Conservation (phyloP, 2,113 vertebrate species). For the Phoxinus phoxinus region DNA sequence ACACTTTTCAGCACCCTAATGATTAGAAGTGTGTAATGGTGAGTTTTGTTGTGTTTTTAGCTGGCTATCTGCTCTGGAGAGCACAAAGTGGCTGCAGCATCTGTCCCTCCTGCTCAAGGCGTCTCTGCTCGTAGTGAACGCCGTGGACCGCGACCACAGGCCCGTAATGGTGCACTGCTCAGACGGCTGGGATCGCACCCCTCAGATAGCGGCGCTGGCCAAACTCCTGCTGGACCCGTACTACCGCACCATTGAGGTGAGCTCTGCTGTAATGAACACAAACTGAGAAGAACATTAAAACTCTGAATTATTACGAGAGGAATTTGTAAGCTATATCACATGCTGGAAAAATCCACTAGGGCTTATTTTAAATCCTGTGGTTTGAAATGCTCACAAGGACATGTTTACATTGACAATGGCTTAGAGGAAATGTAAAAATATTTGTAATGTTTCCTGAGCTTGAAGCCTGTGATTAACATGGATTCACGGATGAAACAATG, state of each 20-base stretch:
- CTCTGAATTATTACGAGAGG: neutral
- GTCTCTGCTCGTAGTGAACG: slow-evolving; percentile 87
- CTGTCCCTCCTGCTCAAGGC: slow-evolving; percentile 93
- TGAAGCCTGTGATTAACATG: neutral
- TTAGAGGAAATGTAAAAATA: neutral
- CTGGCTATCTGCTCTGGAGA: slow-evolving; percentile 96
- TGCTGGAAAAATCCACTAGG: slow-evolving; percentile 21
- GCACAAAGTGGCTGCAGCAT: slow-evolving; percentile 97
- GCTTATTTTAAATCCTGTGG: slow-evolving; percentile 20
- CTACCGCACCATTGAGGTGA: slow-evolving; percentile 94
- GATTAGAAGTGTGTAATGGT: neutral
- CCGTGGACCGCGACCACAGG: slow-evolving; percentile 90
- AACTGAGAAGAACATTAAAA: neutral
- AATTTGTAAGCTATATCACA: slow-evolving; percentile 25
- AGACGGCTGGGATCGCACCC: slow-evolving; percentile 96
- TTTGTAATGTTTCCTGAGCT: neutral
- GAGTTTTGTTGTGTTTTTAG: slow-evolving; percentile 65
- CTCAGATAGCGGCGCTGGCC: slow-evolving; percentile 93
- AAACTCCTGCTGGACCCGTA: slow-evolving; percentile 95
- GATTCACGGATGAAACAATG: neutral
- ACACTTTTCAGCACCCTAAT: no score
- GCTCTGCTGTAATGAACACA: neutral
- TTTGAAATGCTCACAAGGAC: slow-evolving; percentile 23
- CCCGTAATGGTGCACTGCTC: slow-evolving; percentile 95
- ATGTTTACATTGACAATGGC: slow-evolving; percentile 19